Evolutionary conservation across 2,113 vertebrate species (phyloP), one percentile per base, ranked within the genome.

Genomic region (Oreamnos americanus): DNA sequence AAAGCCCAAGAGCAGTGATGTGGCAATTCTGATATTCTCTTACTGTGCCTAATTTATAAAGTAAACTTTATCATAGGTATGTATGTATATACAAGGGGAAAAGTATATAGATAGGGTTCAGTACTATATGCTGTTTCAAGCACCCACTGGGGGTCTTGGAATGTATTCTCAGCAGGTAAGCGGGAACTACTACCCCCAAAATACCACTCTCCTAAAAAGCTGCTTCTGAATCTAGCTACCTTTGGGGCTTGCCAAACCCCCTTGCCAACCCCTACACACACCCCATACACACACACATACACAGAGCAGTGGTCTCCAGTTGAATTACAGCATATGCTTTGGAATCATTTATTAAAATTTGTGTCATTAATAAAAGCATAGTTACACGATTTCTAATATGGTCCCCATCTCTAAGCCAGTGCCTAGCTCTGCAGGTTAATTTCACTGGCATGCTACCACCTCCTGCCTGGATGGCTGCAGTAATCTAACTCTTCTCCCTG

Each of bases 261-360:
- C 45, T 10, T 13, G 6, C 8, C 23, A 13, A 43, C n/a, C 11
- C 3, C 19, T 64, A 51, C 13, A 49, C 16, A 60, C 14, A 45
- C 12, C 9, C 49, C 81, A 12, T 43, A 36, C 26, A 36, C 6
- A 23, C n/a, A 26, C 93, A n/a, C 36, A 89, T 7, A 64, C 26
- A 81, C 33, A 49, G 23, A 78, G 74, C 64, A 96, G 51, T 60
- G 51, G 76, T 94, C 60, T 94, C 85, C 57, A 89, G 58, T 9
- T 93, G 19, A 93, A 96, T 58, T 26, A 43, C 26, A 85, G 25
- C 71, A 53, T 84, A 94, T 49, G 67, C 45, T 97, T 74, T 96
- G 93, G 82, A 97, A 76, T 81, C 87, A 94, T n/a, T 91, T 89
- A 79, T 51, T 82, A 87, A 96, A 96, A 87, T 55, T 33, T 82